These are phyloP conservation scores for Dinoponera quadriceps DNA, from an alignment of 1,140 invertebrate genomes.

Conservation along the genomic window DNA sequence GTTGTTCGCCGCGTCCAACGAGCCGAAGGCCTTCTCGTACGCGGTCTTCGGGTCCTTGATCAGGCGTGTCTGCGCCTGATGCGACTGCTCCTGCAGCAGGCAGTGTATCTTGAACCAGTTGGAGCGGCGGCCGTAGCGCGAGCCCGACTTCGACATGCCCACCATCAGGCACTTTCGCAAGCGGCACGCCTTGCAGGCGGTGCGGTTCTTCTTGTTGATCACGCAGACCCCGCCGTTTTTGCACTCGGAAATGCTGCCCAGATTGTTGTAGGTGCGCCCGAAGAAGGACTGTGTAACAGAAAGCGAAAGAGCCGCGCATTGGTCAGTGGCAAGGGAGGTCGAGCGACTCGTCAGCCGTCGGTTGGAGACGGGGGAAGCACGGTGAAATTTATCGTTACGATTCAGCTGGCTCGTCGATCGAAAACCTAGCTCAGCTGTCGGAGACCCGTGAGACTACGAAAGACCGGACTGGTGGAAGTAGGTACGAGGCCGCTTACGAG, in stretches of 20 bases:
- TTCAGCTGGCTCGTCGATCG: neutral
- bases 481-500: neutral
- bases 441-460: neutral
- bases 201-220: slow-evolving; percentile 97
- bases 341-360: too few species aligned
- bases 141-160: slow-evolving; percentile 98
- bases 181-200: slow-evolving; percentile 97
- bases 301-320: slow-evolving; percentile 51
- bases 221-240: slow-evolving; percentile 97
- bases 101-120: slow-evolving; percentile 98
- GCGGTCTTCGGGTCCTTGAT: slow-evolving; percentile 80
- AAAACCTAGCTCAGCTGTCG: slow-evolving; percentile 9
- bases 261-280: slow-evolving; percentile 97
- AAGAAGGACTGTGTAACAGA: slow-evolving; percentile 94
- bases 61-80: slow-evolving; percentile 80
- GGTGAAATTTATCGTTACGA: neutral
- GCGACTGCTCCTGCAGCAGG: slow-evolving; percentile 91
- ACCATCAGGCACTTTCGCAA: slow-evolving; percentile 96
- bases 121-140: slow-evolving; percentile 93
- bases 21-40: slow-evolving; percentile 80
- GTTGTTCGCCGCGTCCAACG: slow-evolving; percentile 82
- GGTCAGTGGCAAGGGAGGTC: slow-evolving; percentile 14
- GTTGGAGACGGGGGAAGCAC: neutral
- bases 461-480: too few species aligned
- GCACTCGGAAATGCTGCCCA: slow-evolving; percentile 95